Base-by-base conservation (phyloP, 2,113 vertebrate genomes). In the Serinus canaria region DNA sequence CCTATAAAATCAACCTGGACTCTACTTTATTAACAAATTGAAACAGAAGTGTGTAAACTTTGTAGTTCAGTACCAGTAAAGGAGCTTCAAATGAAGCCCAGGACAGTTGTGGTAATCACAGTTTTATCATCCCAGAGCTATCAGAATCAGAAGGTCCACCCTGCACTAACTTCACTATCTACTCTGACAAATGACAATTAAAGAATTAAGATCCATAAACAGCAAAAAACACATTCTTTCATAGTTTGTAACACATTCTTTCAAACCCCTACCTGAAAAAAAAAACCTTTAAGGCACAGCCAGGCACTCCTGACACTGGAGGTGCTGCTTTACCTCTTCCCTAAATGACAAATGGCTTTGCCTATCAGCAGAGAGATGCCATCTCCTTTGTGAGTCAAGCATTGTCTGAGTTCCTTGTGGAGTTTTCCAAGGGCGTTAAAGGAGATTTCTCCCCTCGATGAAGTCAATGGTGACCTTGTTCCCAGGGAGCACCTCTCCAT, bases 401-500 rank as follows among this genome's bases (percentile, higher is more conserved):
- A 75, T 41, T 64, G 44, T 59, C 47, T 19, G 46, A 89, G 37
- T 95, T 92, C 94, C 89, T 92, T 15, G 66, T 8, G 44, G 83
- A 52, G 62, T 82, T 96, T 96, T 93, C 92, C 79, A 59, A 95
- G 85, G 96, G 96, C 15, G 52, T 96, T 91, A 87, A 83, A 95
- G 63, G 81, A 96, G 81, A 96, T 95, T 94, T 97, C 91, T 89
- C 96, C 70, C 92, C 84, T 75, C 91, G 89, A 74, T 24, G 63
- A 66, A 95, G 94, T 87, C 92, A 97, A 68, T 23, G 53, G 67
- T 73, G 70, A 16, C n/a, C 58, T 55, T 6, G n/a, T 60, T 59
- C n/a, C 73, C 37, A 30, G 33, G 50, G 6, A 82, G 27, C 53
- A 56, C 21, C 49, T 11, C 10, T 5, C 27, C 24, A 15, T 5